Evolutionary conservation across 2,797 vertebrate species (phyloP).

Genomic region (Epinephelus awoara): DNA sequence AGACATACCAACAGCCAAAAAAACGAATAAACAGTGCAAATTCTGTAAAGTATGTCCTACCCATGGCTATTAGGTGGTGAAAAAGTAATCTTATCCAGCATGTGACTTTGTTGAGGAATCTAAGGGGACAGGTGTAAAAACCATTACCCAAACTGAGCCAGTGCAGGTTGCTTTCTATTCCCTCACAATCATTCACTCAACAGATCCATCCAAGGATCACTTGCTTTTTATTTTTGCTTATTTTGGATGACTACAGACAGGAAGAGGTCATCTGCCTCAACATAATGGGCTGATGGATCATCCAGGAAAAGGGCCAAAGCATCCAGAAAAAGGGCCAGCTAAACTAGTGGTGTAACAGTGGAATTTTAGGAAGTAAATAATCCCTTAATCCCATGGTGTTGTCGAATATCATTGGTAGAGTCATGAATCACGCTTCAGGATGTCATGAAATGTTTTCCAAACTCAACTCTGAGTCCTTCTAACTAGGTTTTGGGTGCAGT

Average conservation of each 20-base stretch:
- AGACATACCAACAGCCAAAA: constrained; percentile 16
- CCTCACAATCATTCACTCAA: constrained; percentile 22
- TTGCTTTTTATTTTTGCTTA: constrained; percentile 43
- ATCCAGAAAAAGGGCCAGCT: constrained; percentile 10
- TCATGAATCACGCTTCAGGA: constrained; percentile 33
- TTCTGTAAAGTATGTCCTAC: constrained; percentile 7
- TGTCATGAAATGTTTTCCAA: constrained; percentile 29
- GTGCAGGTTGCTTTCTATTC: constrained; percentile 27
- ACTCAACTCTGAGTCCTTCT: constrained; percentile 9
- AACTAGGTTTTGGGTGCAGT: constrained; percentile 19
- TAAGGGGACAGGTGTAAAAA: constrained; percentile 61
- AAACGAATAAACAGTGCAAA: constrained; percentile 25
- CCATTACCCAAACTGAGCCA: constrained; percentile 55
- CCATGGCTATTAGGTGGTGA: constrained; percentile 5
- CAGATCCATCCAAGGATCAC: constrained; percentile 19
- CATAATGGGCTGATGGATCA: constrained; percentile 5
- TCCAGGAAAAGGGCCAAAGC: constrained; percentile 11
- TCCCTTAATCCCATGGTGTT: constrained; percentile 4
- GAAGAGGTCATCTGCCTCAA: constrained; percentile 21
- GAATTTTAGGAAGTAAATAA: constrained; percentile 31
- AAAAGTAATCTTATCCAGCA: constrained; percentile 54
- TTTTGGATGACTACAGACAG: constrained; percentile 41
- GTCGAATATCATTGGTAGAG: constrained; percentile 15
- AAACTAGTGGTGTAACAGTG: constrained; percentile 14
- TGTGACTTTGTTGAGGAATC: constrained; percentile 50